These are phyloP conservation scores for Melanotaenia boesemani DNA, from an alignment of 2,797 vertebrate genomes.

Conservation along the genomic window DNA sequence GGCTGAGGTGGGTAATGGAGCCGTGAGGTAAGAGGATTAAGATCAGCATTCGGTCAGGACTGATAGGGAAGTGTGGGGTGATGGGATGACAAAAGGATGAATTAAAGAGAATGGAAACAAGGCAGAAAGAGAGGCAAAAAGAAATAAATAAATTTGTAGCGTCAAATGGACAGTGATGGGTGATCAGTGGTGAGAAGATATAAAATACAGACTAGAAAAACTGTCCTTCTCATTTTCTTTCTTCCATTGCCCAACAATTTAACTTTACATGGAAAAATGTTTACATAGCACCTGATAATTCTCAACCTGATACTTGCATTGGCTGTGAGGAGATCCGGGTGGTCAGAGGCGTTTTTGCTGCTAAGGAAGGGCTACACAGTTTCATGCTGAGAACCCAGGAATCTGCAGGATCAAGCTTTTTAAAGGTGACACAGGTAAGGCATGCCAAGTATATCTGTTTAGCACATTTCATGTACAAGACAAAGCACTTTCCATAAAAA, in stretches of 20 bases:
- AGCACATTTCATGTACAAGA: no score
- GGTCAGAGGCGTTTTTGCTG: neutral
- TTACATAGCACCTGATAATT: slow-evolving; percentile 53
- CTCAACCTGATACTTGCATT: slow-evolving; percentile 49
- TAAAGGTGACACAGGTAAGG: neutral
- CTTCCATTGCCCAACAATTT: slow-evolving; percentile 30
- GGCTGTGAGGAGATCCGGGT: slow-evolving; percentile 26
- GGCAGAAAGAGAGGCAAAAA: slow-evolving; percentile 24
- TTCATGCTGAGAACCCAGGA: slow-evolving; percentile 38
- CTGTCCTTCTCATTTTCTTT: slow-evolving; percentile 39
- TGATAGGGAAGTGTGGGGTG: slow-evolving; percentile 74
- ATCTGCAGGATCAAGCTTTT: slow-evolving; percentile 44
- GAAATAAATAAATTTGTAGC: neutral
- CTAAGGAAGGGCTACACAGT: slow-evolving; percentile 23
- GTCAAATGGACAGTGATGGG: slow-evolving; percentile 37
- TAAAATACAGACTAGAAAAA: slow-evolving; percentile 36
- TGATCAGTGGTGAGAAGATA: slow-evolving; percentile 44
- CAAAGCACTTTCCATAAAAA: no score
- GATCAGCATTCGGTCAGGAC: slow-evolving; percentile 78
- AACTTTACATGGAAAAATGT: slow-evolving; percentile 47
- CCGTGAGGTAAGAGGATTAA: slow-evolving; percentile 83
- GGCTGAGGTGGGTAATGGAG: slow-evolving; percentile 81
- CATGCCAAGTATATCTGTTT: no score
- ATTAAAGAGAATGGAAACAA: slow-evolving; percentile 44
- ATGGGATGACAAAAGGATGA: slow-evolving; percentile 67